Evolutionary conservation across 2,888 invertebrate genomes (phyloP).

Genomic region (Xestia c-nigrum): DNA sequence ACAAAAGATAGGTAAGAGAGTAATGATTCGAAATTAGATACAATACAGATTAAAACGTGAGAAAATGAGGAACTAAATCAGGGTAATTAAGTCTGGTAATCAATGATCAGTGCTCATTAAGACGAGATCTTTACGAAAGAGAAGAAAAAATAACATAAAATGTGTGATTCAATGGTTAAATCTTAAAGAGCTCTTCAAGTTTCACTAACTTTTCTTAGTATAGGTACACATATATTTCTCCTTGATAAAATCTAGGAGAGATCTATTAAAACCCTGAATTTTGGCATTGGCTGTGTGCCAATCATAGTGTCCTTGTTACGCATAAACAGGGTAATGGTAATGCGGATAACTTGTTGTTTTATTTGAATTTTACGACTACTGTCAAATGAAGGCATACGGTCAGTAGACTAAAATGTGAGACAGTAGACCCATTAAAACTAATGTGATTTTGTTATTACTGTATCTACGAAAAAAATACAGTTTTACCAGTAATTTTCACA

Average conservation of each 20-base stretch:
- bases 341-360: conserved; percentile 22
- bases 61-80: no score
- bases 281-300: conserved; percentile 55
- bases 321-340: conserved; percentile 3
- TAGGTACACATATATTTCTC: not conserved
- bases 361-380: not conserved
- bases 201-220: not conserved
- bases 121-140: no score
- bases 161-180: not conserved
- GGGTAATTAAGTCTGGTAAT: no score
- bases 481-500: not conserved
- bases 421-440: not conserved
- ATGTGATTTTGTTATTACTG: not conserved
- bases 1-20: no score
- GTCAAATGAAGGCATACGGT: not conserved
- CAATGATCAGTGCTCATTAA: no score
- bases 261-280: conserved; percentile 22
- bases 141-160: no score
- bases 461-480: not conserved
- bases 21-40: no score
- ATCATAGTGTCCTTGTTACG: conserved; percentile 47
- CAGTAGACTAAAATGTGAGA: not conserved
- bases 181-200: not conserved
- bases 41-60: no score
- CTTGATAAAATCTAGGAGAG: conserved; percentile 21